Evolutionary conservation across 2,888 invertebrate species (phyloP).

Genomic region (Dinocampus coccinellae): DNA sequence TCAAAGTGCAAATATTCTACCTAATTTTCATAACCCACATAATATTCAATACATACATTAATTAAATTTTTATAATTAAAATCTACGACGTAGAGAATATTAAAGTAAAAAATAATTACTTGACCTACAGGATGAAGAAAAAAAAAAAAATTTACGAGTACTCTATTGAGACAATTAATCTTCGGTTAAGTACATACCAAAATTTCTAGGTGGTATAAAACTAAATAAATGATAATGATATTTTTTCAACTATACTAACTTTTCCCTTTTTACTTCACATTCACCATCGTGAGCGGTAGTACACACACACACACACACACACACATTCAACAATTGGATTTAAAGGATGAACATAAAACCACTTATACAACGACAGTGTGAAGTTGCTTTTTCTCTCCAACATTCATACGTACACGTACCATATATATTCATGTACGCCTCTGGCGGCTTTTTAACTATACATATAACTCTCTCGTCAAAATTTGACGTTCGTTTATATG

Average conservation of each 20-base stretch:
- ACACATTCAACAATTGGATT: background rate
- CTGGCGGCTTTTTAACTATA: background rate
- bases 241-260: no score
- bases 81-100: no score
- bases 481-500: constrained; percentile 17
- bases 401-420: background rate
- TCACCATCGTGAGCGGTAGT: background rate
- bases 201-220: no score
- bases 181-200: no score
- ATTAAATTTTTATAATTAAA: no score
- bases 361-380: constrained; percentile 36
- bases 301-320: background rate
- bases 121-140: no score
- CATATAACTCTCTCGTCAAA: constrained; percentile 15
- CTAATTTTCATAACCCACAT: background rate
- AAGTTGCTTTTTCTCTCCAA: constrained; percentile 29
- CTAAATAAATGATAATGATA: background rate
- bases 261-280: background rate
- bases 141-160: no score
- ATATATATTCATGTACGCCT: background rate
- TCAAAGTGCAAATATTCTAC: background rate
- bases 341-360: constrained; percentile 50
- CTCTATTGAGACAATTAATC: no score
- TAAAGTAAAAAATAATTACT: no score
- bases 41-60: no score